Evolutionary conservation across 1,140 invertebrate species (phyloP).

Genomic region (Calephelis virginiensis): DNA sequence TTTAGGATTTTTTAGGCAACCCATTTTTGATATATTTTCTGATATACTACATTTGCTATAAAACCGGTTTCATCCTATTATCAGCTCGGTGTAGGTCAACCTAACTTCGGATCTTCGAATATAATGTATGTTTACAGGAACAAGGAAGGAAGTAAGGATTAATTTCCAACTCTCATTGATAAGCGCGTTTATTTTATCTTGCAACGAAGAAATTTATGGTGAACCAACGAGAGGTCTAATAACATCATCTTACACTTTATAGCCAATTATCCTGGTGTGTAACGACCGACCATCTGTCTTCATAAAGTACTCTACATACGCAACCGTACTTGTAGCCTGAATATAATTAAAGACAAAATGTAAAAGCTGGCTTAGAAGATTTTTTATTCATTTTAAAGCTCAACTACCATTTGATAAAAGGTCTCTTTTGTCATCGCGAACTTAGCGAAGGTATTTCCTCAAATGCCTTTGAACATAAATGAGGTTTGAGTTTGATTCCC

Average conservation of each 20-base stretch:
- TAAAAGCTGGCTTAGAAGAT: background rate
- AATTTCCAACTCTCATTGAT: conserved; percentile 3
- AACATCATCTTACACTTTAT: conserved; percentile 44
- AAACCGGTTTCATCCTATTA: too few species aligned
- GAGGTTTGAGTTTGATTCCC: too few species aligned
- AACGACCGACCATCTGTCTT: conserved; percentile 26
- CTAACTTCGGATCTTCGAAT: too few species aligned
- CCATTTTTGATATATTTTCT: too few species aligned
- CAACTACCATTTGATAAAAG: too few species aligned
- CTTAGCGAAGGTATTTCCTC: too few species aligned
- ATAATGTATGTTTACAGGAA: background rate
- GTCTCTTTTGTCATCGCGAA: too few species aligned
- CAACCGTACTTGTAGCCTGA: conserved; percentile 10
- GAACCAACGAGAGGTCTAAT: conserved; percentile 20
- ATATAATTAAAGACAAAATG: conserved; percentile 1
- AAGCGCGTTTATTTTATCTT: conserved; percentile 6
- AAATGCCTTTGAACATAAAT: too few species aligned
- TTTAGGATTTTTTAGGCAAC: too few species aligned
- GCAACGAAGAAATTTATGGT: conserved; percentile 10
- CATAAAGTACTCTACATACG: conserved; percentile 19
- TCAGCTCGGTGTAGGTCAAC: too few species aligned
- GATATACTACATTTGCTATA: too few species aligned
- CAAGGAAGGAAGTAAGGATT: background rate
- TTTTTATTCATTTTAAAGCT: too few species aligned
- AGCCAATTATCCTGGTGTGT: conserved; percentile 40